Evolutionary conservation across 2,888 invertebrate genomes (phyloP).

Genomic region (Cryptosula pallasiana): DNA sequence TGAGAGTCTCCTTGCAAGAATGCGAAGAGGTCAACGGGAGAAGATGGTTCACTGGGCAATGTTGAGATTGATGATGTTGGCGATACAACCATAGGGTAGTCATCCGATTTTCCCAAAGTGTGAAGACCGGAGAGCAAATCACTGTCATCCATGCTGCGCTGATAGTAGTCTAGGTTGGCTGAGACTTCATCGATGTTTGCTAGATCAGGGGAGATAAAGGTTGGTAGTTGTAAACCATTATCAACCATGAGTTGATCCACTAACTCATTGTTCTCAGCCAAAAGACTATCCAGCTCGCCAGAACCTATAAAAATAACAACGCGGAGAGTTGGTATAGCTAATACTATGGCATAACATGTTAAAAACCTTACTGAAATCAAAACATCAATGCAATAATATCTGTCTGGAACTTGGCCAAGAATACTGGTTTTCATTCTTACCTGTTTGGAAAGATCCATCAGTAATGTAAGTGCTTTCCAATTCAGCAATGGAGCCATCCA

Average conservation of each 20-base stretch:
- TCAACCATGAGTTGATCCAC: background rate
- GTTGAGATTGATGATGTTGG: background rate
- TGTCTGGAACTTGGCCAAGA: no score
- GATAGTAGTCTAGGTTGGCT: background rate
- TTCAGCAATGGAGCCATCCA: no score
- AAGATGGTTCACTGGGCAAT: constrained; percentile 13
- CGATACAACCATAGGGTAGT: background rate
- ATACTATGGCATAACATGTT: no score
- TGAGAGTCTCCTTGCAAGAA: background rate
- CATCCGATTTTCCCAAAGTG: background rate
- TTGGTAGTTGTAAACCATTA: background rate
- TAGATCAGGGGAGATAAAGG: background rate
- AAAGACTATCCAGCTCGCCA: background rate
- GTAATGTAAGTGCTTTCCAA: no score
- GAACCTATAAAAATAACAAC: no score
- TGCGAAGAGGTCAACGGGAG: background rate
- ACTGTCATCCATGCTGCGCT: background rate
- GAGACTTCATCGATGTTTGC: background rate
- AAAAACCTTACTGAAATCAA: no score
- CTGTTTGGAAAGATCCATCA: no score
- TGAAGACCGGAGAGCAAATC: background rate
- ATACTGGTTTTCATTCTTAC: no score
- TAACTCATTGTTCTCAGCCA: background rate
- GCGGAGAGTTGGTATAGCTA: no score
- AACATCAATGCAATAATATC: no score